phyloP scores from a whole-genome alignment of 2,113 vertebrate species.

The Alectura lathami region DNA sequence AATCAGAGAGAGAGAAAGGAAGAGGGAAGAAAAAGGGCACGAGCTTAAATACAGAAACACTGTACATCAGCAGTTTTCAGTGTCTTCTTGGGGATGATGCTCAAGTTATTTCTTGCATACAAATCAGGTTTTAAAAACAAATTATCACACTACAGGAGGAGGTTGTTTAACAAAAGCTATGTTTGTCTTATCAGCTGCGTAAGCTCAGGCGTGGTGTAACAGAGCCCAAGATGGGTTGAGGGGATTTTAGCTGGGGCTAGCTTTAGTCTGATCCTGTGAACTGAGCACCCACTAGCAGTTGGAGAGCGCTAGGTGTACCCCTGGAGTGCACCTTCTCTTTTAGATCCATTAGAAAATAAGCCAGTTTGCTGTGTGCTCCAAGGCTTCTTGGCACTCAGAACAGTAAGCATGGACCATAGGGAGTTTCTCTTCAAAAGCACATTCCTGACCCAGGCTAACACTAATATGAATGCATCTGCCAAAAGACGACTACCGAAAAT shows the following conservation, averaged over 20 bases:
- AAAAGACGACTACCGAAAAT: neutral
- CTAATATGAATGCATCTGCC: neutral
- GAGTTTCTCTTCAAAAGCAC: neutral
- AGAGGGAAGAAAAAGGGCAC: neutral
- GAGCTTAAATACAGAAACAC: neutral
- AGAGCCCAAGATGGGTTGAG: slow-evolving; percentile 2
- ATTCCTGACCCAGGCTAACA: neutral
- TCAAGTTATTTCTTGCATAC: slow-evolving; percentile 44
- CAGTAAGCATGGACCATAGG: neutral
- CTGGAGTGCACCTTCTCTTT: neutral
- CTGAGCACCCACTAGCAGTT: neutral
- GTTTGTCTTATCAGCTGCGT: slow-evolving; percentile 46
- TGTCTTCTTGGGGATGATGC: neutral
- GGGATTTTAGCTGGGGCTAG: slow-evolving; percentile 1
- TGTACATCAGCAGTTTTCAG: neutral
- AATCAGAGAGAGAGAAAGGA: neutral
- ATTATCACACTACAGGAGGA: neutral
- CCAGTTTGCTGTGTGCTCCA: neutral
- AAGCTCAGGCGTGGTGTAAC: slow-evolving; percentile 19
- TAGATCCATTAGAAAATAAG: neutral
- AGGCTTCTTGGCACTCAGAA: neutral
- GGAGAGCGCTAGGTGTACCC: neutral
- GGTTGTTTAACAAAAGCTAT: slow-evolving; percentile 51
- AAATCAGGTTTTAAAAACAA: neutral
- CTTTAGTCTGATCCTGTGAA: neutral